phyloP scores from a whole-genome alignment of 2,113 vertebrate species.

The Ailurus styani region DNA sequence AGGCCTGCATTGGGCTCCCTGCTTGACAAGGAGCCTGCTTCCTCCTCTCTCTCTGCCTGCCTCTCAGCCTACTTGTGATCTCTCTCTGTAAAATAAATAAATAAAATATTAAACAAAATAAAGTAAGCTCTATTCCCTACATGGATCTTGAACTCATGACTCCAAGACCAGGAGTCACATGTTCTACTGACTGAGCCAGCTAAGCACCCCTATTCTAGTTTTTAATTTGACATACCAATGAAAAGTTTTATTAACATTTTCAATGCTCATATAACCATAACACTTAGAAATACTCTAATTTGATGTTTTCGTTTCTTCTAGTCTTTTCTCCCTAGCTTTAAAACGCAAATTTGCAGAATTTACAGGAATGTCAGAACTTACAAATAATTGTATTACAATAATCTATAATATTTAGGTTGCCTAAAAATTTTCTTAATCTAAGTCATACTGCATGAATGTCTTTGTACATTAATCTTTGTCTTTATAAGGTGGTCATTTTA shows the following conservation, averaged over 20 bases:
- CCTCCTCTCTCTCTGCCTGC: no score
- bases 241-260: constrained; percentile 2
- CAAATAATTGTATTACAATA: constrained; percentile 91
- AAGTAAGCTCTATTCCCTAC: not conserved
- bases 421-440: not conserved
- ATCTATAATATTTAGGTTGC: not conserved
- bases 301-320: not conserved
- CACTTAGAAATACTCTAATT: not conserved
- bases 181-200: not conserved
- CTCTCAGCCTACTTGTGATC: no score
- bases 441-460: not conserved
- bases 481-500: constrained; percentile 2
- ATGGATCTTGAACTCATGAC: not conserved
- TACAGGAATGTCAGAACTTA: constrained; percentile 90
- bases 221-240: not conserved
- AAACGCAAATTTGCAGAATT: constrained; percentile 92
- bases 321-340: constrained; percentile 78
- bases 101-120: no score
- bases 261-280: not conserved
- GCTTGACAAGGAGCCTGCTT: no score
- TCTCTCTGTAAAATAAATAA: no score
- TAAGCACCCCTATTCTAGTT: not conserved
- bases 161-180: not conserved
- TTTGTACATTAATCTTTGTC: constrained; percentile 6
- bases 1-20: no score